Evolutionary conservation across 2,888 invertebrate species (phyloP).

Genomic region (Laspeyria flexula): DNA sequence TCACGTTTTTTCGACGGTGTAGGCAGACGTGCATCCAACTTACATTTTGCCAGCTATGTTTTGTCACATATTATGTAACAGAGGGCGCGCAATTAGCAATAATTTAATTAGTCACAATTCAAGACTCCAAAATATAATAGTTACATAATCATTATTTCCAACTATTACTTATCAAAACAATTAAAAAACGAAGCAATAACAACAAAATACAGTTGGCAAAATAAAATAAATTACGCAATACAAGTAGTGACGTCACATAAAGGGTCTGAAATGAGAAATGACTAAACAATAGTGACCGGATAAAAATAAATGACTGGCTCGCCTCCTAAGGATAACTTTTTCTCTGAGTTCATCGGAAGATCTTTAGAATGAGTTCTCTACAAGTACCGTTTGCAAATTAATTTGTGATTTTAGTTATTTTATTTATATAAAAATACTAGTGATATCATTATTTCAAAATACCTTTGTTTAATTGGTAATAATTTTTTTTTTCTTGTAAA

Average conservation of each 20-base stretch:
- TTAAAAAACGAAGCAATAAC: background rate
- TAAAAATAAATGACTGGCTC: constrained; percentile 79
- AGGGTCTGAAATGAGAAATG: constrained; percentile 70
- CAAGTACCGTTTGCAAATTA: constrained; percentile 57
- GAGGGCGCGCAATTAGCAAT: no score
- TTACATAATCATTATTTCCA: background rate
- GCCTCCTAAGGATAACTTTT: constrained; percentile 78
- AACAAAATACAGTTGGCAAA: background rate
- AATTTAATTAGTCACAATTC: no score
- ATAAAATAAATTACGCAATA: constrained; percentile 20
- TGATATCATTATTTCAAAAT: no score
- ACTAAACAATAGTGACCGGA: constrained; percentile 78
- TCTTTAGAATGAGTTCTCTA: constrained; percentile 80
- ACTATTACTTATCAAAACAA: background rate
- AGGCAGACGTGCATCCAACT: no score
- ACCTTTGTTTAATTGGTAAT: no score
- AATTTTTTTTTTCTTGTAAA: no score
- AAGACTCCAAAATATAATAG: background rate
- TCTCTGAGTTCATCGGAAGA: constrained; percentile 82
- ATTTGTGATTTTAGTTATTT: background rate
- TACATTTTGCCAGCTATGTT: no score
- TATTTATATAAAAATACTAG: background rate
- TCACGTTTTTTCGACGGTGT: no score
- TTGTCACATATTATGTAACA: no score
- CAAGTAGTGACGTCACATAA: constrained; percentile 40